These are phyloP conservation scores for Uria aalge DNA, from an alignment of 2,113 vertebrate species.

Conservation along the genomic window DNA sequence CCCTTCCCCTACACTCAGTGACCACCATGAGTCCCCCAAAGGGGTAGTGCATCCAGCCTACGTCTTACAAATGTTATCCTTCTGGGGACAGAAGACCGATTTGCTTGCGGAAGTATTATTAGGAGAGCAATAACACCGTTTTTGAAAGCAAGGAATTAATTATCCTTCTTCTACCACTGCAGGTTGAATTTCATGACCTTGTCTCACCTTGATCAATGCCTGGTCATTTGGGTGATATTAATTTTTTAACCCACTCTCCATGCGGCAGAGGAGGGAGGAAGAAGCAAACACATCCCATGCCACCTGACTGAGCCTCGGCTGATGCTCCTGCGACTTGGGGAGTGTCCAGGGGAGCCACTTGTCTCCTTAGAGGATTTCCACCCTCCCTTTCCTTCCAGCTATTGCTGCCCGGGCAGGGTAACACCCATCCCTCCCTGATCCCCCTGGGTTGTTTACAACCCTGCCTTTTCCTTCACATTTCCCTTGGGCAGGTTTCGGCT, in stretches of 20 bases:
- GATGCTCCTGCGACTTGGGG: background rate
- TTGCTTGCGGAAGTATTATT: background rate
- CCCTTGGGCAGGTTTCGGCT: background rate
- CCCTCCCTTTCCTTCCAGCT: slow-evolving; percentile 48
- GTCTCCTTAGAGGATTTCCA: background rate
- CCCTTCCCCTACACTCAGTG: rapidly evolving
- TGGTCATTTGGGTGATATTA: background rate
- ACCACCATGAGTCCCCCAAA: background rate
- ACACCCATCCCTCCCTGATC: background rate
- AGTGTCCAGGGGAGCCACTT: background rate
- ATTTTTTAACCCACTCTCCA: background rate
- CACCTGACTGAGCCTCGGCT: rapidly evolving
- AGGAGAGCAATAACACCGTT: background rate
- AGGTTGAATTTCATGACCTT: background rate
- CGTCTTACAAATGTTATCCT: background rate
- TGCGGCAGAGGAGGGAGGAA: background rate
- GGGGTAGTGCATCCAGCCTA: background rate
- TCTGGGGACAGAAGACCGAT: background rate
- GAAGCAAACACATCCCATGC: background rate
- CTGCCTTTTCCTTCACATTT: background rate
- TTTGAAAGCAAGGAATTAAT: background rate
- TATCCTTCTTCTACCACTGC: background rate
- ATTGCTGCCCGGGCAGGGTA: background rate
- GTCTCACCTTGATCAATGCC: background rate
- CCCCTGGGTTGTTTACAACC: background rate